Base-by-base conservation (phyloP, 1,140 invertebrate genomes). In the Drosophila quadrilineata region DNA sequence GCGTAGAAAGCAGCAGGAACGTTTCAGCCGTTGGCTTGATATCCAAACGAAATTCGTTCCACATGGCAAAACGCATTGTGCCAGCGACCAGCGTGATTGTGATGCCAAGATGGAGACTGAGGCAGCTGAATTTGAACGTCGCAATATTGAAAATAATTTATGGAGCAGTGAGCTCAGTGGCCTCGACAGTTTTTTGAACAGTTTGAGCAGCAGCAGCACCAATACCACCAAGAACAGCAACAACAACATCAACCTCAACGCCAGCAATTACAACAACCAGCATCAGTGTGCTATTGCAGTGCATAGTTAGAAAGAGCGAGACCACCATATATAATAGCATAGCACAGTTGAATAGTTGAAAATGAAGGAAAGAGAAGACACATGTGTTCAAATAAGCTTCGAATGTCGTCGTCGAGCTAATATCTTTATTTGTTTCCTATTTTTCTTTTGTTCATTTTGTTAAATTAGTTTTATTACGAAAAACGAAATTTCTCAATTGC, bases 401-500 rank as follows among this genome's bases (percentile, higher is more conserved):
- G 46, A 54, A 22, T 60, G 65, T 62, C 46, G 38, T 45, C 9
- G n/a, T 26, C 33, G 53, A 46, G 24, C 35, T 56, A 17, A n/a
- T n/a, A n/a, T n/a, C 40, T n/a, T 38, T 17, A 53, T 41, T 40
- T 54, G 60, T 60, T 66, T 71, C 45, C 48, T 36, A 60, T 58
- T 46, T 71, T 76, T 57, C 36, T 48, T 46, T 62, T 75, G 31
- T 62, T 60, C 17, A 54, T 70, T 60, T 45, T 85, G 75, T 86
- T 86, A 86, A 86, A 85, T 71, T 85, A 85, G 79, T 76, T 77
- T 82, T 88, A 88, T 88, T 80, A 88, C 73, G 87, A 79, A 73
- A 84, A 29, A 79, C n/a, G n/a, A n/a, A 56, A 88, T 88, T 88
- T 88, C 84, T 88, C 85, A 88, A 88, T 88, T 88, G 84, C 87